These are phyloP conservation scores for Pantherophis guttatus DNA, from an alignment of 2,113 vertebrate species.

Conservation along the genomic window DNA sequence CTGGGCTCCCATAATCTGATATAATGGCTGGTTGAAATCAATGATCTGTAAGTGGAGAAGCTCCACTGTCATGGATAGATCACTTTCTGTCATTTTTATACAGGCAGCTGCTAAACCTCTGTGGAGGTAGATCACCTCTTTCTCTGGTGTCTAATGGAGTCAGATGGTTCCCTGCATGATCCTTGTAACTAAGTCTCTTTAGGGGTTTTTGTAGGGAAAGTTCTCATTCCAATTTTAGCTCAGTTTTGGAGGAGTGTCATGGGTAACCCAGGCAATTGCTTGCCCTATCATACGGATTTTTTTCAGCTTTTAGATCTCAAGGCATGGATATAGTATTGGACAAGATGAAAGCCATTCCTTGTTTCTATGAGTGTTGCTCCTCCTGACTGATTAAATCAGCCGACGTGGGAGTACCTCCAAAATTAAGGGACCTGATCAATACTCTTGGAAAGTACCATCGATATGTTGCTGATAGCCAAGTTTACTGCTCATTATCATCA, in stretches of 20 bases:
- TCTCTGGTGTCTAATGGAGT: not conserved
- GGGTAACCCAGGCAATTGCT: not conserved
- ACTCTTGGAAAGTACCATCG: not conserved
- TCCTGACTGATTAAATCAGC: not conserved
- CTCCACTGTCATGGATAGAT: not conserved
- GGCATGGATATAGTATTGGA: not conserved
- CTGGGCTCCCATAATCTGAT: not conserved
- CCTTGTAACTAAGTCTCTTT: not conserved
- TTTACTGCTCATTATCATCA: not conserved
- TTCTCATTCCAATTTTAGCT: not conserved
- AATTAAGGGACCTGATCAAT: not conserved
- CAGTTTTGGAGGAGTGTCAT: not conserved
- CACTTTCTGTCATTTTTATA: not conserved
- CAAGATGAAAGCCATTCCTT: not conserved
- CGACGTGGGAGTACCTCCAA: not conserved
- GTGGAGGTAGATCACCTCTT: not conserved
- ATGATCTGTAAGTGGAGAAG: not conserved
- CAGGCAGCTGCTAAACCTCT: not conserved
- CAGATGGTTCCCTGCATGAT: not conserved
- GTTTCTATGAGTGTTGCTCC: not conserved
- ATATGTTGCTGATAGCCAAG: not conserved
- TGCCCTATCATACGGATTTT: not conserved
- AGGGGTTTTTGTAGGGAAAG: not conserved
- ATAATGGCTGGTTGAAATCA: not conserved
- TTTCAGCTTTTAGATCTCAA: not conserved